phyloP scores from a whole-genome alignment of 1,140 invertebrate genomes.

The Paramacrobiotus metropolitanus region DNA sequence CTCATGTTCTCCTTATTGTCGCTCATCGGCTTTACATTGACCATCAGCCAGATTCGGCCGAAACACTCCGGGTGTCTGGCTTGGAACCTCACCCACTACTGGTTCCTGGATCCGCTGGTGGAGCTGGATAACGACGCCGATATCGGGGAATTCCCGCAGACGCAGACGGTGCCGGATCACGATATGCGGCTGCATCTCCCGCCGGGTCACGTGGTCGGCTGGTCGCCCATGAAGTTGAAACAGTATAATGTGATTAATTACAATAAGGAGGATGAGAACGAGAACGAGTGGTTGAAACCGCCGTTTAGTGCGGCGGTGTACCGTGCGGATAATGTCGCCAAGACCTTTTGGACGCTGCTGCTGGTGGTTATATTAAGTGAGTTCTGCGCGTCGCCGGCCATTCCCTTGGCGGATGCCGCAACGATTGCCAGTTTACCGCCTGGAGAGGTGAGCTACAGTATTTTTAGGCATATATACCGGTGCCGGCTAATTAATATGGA shows the following conservation, averaged over 20 bases:
- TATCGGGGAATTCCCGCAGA: neutral
- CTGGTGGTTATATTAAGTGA: slow-evolving; percentile 82
- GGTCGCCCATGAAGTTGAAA: slow-evolving; percentile 45
- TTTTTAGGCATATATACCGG: too few relatives aligned
- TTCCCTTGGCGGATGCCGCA: slow-evolving; percentile 82
- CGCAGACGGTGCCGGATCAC: slow-evolving; percentile 12
- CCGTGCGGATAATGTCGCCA: slow-evolving; percentile 58
- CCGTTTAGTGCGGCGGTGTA: slow-evolving; percentile 83
- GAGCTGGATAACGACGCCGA: slow-evolving; percentile 8
- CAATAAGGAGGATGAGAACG: slow-evolving; percentile 41
- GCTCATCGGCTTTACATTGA: slow-evolving; percentile 89
- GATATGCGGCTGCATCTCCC: slow-evolving; percentile 16
- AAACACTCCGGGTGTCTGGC: slow-evolving; percentile 58
- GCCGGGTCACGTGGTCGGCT: slow-evolving; percentile 28
- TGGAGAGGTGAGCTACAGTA: neutral
- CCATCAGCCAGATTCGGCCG: slow-evolving; percentile 79
- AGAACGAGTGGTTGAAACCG: slow-evolving; percentile 60
- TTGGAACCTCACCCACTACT: slow-evolving; percentile 39
- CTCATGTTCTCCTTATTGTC: slow-evolving; percentile 68
- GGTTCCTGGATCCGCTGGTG: slow-evolving; percentile 18
- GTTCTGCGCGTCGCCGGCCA: slow-evolving; percentile 86
- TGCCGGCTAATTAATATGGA: too few relatives aligned
- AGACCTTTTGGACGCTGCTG: slow-evolving; percentile 78
- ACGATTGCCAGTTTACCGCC: slow-evolving; percentile 15
- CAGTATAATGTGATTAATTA: slow-evolving; percentile 42